Base-by-base conservation (phyloP, 2,888 invertebrate species). In the Sarcophaga rosellei region DNA sequence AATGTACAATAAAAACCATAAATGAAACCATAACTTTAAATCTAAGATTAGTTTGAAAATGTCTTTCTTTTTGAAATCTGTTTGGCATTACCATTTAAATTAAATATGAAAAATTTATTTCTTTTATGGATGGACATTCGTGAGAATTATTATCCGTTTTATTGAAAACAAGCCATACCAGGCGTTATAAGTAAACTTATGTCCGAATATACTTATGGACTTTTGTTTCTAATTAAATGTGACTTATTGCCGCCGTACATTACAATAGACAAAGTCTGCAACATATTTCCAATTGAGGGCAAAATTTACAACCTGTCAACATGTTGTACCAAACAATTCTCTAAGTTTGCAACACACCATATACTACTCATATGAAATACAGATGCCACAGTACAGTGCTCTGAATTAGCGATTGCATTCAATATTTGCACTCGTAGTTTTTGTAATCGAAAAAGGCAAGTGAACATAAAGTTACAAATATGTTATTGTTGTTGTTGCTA, bases 281-380 rank as follows among this genome's bases (percentile, higher is more conserved):
- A 35, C 53, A 70, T 25, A 21, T 35, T 79, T 65, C 57, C 20
- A 62, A 80, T 73, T 80, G n/a, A 44, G 72, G 57, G 73, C 65
- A 80, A 73, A 4, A 23, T 80, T 72, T 73, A 65, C 72, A 80
- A 73, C 44, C 63, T 80, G 80, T 72, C 80, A 73, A 72, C 72
- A 57, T 65, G 44, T 17, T 73, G 44, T 4, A 79, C 15, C 53
- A 53, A 53, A 3, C 53, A 53, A 53, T 5, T 53, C 53, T 53
- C 17, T 17, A 15, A 23, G 47, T 20, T 11, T 20, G 57, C 53
- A 79, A 70, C 65, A 70, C 65, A 65, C 65, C 79, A 65, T 57
- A 44, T 44, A 65, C 23, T 45, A 65, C n/a, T 57, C 23, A 21
- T n/a, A 65, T 65, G 53, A 53, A n/a, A 63, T 35, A 63, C 70